phyloP scores from a whole-genome alignment of 2,113 vertebrate species.

The Pachycephala philippinensis region DNA sequence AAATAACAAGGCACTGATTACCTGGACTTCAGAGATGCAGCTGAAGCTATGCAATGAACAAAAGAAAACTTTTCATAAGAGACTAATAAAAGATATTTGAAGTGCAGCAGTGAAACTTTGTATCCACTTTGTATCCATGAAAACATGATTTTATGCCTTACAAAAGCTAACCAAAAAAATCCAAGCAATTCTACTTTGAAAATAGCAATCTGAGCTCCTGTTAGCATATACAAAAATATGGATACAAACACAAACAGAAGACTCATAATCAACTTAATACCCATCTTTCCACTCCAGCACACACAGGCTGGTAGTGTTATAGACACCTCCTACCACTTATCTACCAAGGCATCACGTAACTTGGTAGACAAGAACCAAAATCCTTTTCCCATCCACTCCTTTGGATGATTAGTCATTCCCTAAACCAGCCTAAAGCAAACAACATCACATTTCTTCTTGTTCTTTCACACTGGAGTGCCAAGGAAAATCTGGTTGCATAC shows the following conservation, averaged over 20 bases:
- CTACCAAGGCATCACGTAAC: not conserved
- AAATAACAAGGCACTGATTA: not conserved
- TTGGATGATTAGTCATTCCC: not conserved
- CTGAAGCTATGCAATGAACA: not conserved
- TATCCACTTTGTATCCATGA: not conserved
- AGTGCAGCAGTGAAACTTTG: not conserved
- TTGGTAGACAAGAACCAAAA: not conserved
- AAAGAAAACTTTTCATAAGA: not conserved
- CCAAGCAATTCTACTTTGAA: not conserved
- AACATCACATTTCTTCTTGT: not conserved
- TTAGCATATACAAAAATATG: not conserved
- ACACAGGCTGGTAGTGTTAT: not conserved
- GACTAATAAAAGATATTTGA: not conserved
- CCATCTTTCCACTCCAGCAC: not conserved
- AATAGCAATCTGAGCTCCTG: not conserved
- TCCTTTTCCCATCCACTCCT: not conserved
- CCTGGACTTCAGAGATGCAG: not conserved
- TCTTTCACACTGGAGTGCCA: not conserved
- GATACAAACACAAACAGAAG: not conserved
- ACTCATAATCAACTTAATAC: not conserved
- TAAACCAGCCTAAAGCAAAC: not conserved
- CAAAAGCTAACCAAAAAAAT: not conserved
- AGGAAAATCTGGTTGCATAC: not conserved
- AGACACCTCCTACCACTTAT: not conserved
- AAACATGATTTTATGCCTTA: not conserved